phyloP scores from a whole-genome alignment of 1,140 invertebrate species.

The Carposina sasakii region DNA sequence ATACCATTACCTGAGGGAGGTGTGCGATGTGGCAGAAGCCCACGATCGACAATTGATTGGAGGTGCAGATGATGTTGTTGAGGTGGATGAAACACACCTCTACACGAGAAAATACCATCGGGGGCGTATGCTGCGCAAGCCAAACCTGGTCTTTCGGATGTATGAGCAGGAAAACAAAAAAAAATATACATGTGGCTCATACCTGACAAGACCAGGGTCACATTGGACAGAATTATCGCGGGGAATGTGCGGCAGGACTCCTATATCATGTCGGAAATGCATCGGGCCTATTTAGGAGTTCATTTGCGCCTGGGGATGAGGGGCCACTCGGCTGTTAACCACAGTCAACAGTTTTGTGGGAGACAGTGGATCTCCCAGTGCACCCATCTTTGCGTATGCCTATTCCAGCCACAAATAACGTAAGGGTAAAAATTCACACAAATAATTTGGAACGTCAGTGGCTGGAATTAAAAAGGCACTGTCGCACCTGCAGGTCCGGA shows the following conservation, averaged over 20 bases:
- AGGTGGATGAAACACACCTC: slow-evolving; percentile 16
- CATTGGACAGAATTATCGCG: slow-evolving; percentile 11
- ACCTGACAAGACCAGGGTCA: slow-evolving; percentile 7
- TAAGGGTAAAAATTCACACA: slow-evolving; percentile 3
- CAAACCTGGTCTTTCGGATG: slow-evolving; percentile 19
- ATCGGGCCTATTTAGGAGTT: slow-evolving; percentile 13
- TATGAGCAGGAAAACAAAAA: no score
- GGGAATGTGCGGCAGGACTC: slow-evolving; percentile 4
- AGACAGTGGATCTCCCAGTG: slow-evolving; percentile 10
- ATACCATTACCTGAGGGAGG: slow-evolving; percentile 12
- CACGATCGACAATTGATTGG: slow-evolving; percentile 13
- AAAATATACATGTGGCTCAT: no score
- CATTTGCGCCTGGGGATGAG: slow-evolving; percentile 16
- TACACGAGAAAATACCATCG: slow-evolving; percentile 18
- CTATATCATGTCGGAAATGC: slow-evolving; percentile 15
- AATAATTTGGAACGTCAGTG: no score
- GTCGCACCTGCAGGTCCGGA: no score
- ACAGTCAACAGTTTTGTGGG: slow-evolving; percentile 10
- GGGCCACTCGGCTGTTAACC: slow-evolving; percentile 14
- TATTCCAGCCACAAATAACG: not conserved
- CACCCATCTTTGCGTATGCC: not conserved
- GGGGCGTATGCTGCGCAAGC: slow-evolving; percentile 9
- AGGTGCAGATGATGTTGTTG: slow-evolving; percentile 14
- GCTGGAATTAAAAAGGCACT: no score
- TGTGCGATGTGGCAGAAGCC: slow-evolving; percentile 15